These are phyloP conservation scores for Thalassarche chlororhynchos DNA, from an alignment of 2,113 vertebrate genomes.

Conservation along the genomic window DNA sequence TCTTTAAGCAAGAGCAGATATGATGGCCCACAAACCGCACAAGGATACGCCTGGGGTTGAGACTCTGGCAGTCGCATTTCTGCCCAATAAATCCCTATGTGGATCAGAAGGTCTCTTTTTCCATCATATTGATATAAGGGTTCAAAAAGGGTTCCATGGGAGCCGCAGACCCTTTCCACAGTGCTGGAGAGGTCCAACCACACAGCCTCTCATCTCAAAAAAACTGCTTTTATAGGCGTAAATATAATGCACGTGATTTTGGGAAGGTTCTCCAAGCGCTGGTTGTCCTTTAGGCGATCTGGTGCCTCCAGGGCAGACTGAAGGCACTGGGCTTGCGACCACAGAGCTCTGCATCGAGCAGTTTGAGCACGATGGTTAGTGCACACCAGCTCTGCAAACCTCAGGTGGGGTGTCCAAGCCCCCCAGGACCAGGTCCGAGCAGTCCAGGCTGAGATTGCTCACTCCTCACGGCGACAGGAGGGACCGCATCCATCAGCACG, in stretches of 20 bases:
- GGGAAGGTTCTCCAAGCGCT: not conserved
- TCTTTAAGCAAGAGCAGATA: not conserved
- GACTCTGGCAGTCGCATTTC: not conserved
- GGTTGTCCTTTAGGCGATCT: not conserved
- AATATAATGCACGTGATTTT: accelerated
- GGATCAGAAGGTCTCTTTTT: not conserved
- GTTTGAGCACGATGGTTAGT: accelerated
- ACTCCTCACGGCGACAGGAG: accelerated
- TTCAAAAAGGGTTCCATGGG: not conserved
- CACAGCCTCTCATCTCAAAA: not conserved
- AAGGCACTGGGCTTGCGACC: no score
- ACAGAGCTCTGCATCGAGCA: accelerated
- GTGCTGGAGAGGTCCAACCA: not conserved
- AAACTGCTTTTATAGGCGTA: not conserved
- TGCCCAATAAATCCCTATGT: not conserved
- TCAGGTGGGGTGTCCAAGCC: no score
- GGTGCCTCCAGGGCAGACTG: no score
- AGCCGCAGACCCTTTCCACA: not conserved
- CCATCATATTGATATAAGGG: accelerated
- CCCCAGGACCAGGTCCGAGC: not conserved
- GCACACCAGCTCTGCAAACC: not conserved
- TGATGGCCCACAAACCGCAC: accelerated
- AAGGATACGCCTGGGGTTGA: no score
- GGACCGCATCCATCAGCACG: not conserved
- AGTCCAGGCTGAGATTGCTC: not conserved